A percentile compares a stretch with the other conserved stretches of the same genome.
These are phyloP conservation scores for Micrastur ruficollis DNA, from an alignment of 2,797 vertebrate genomes.

Conservation along the genomic window DNA sequence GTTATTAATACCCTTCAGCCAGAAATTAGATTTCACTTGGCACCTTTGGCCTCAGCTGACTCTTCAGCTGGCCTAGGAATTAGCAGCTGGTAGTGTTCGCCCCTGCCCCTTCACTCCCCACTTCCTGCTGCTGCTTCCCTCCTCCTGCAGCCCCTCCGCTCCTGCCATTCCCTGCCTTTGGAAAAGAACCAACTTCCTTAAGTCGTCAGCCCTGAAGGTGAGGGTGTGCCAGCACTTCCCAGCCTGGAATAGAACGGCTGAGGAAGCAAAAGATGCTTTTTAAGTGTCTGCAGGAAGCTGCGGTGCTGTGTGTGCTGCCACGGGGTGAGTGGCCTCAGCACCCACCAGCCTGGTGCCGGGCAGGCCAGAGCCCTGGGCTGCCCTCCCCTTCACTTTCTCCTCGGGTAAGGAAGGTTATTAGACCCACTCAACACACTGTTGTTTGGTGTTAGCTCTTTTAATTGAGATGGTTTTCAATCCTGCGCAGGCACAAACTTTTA, in stretches of 20 bases:
- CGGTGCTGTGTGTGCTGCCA: rapidly evolving
- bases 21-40: not conserved
- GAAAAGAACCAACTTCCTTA: not conserved
- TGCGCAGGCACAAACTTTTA: not conserved
- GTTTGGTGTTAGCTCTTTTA: not conserved
- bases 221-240: not conserved
- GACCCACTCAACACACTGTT: rapidly evolving
- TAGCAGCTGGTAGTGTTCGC: not conserved
- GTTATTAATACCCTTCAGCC: not conserved
- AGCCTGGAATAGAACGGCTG: not conserved
- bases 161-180: not conserved
- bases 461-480: not conserved
- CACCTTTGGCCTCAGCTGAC: not conserved
- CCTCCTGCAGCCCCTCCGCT: not conserved
- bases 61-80: not conserved
- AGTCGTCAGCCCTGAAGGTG: not conserved
- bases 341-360: no score
- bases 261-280: not conserved
- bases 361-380: not conserved
- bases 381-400: not conserved
- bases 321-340: rapidly evolving
- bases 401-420: rapidly evolving
- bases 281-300: rapidly evolving
- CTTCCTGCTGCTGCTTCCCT: not conserved
- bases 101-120: rapidly evolving